Evolutionary conservation across 2,888 invertebrate species (phyloP).

Genomic region (Congeria kusceri): DNA sequence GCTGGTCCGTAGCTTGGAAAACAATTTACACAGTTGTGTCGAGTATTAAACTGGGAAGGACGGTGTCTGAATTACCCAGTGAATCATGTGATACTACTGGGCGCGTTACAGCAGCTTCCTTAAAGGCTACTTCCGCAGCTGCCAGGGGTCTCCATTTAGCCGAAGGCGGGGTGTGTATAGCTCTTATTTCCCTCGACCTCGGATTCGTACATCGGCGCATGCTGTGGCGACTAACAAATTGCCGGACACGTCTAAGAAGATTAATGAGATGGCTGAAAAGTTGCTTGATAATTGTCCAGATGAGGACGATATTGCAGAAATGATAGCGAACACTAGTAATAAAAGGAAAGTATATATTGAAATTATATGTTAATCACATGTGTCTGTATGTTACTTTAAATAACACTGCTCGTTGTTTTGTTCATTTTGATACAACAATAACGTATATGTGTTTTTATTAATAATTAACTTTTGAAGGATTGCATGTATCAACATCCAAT

Average conservation of each 20-base stretch:
- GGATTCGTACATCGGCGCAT: background rate
- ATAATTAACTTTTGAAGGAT: too few species aligned
- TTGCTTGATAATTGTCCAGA: background rate
- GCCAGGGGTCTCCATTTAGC: conserved; percentile 36
- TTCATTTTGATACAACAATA: too few species aligned
- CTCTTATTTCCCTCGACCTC: conserved; percentile 20
- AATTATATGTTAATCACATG: too few species aligned
- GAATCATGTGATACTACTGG: too few species aligned
- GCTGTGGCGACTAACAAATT: background rate
- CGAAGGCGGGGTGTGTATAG: conserved; percentile 19
- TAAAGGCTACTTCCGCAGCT: background rate
- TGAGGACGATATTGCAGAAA: background rate
- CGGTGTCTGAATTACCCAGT: too few species aligned
- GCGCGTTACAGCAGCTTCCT: too few species aligned
- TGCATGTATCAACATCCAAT: too few species aligned
- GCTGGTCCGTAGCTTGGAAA: background rate
- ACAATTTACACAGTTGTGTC: background rate
- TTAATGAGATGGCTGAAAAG: conserved; percentile 1
- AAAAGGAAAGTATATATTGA: too few species aligned
- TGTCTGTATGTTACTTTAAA: too few species aligned
- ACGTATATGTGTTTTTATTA: too few species aligned
- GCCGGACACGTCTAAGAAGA: background rate
- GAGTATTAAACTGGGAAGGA: background rate
- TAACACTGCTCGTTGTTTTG: too few species aligned
- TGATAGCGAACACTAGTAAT: conserved; percentile 2